These are phyloP conservation scores for Halictus ligatus DNA, from an alignment of 2,888 invertebrate species.

Conservation along the genomic window DNA sequence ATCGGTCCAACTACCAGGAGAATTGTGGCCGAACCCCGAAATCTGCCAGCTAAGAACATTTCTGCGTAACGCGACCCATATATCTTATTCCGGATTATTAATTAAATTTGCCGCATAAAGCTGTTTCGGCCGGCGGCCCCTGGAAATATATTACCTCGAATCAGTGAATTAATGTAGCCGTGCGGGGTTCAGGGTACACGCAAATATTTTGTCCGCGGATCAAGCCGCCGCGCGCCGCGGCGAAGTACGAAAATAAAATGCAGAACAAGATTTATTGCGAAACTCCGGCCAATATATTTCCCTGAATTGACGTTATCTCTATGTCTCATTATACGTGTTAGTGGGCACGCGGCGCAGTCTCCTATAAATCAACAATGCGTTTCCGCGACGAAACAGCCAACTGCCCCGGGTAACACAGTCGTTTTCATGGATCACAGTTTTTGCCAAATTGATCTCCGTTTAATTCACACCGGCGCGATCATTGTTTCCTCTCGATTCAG, in stretches of 20 bases:
- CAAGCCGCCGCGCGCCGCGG: constrained; percentile 16
- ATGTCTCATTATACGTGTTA: constrained; percentile 43
- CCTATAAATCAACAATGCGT: constrained; percentile 34
- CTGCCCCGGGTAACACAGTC: constrained; percentile 5
- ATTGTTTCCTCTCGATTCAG: background rate
- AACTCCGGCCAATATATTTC: constrained; percentile 25
- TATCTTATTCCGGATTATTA: constrained; percentile 82
- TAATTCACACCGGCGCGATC: background rate
- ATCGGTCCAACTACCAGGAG: constrained; percentile 78
- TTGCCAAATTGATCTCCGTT: constrained; percentile 17
- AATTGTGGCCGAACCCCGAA: constrained; percentile 66
- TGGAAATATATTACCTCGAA: constrained; percentile 78
- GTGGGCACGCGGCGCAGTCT: background rate
- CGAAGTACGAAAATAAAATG: constrained; percentile 52
- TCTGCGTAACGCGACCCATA: constrained; percentile 67
- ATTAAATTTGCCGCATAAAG: constrained; percentile 82
- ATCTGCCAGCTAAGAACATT: constrained; percentile 79
- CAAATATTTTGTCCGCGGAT: constrained; percentile 54
- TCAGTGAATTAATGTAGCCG: constrained; percentile 77
- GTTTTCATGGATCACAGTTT: constrained; percentile 1
- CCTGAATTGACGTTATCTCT: constrained; percentile 45
- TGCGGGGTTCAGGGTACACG: constrained; percentile 47
- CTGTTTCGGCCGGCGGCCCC: constrained; percentile 78
- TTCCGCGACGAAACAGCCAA: constrained; percentile 29
- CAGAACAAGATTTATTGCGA: constrained; percentile 35